Conservation (phyloP, 2,888 invertebrate species). For the Pediacus dermestoides region DNA sequence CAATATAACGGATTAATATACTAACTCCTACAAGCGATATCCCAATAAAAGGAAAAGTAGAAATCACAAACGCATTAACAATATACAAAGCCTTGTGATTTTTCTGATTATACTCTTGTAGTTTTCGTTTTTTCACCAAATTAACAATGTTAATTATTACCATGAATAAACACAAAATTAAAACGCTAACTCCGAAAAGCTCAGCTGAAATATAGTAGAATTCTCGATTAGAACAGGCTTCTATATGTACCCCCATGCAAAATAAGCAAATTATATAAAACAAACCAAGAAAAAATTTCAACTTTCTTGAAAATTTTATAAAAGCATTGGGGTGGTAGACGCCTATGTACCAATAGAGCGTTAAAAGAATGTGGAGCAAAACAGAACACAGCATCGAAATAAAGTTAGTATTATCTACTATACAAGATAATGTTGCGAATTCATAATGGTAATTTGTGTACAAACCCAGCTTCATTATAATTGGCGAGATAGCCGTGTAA, state of each 20-base stretch:
- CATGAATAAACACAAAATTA: constrained; percentile 15
- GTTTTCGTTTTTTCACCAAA: constrained; percentile 10
- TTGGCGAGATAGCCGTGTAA: constrained; percentile 14
- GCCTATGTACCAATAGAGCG: background rate
- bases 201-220: background rate
- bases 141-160: constrained; percentile 15
- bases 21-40: too few species aligned
- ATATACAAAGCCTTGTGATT: constrained; percentile 6
- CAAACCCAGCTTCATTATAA: too few species aligned
- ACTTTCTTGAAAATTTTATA: constrained; percentile 8
- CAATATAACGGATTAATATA: too few species aligned
- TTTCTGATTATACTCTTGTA: background rate
- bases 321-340: constrained; percentile 8
- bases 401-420: constrained; percentile 13
- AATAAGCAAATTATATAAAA: constrained; percentile 11
- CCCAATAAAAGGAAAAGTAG: too few species aligned
- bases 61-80: too few species aligned
- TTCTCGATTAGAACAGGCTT: constrained; percentile 8
- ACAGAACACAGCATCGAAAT: constrained; percentile 12
- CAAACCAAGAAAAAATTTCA: constrained; percentile 6
- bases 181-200: background rate
- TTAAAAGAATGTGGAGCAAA: constrained; percentile 11
- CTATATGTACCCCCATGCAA: constrained; percentile 1
- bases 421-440: too few species aligned
- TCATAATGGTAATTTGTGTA: too few species aligned